phyloP scores from a whole-genome alignment of 2,113 vertebrate species.

The Bungarus multicinctus region DNA sequence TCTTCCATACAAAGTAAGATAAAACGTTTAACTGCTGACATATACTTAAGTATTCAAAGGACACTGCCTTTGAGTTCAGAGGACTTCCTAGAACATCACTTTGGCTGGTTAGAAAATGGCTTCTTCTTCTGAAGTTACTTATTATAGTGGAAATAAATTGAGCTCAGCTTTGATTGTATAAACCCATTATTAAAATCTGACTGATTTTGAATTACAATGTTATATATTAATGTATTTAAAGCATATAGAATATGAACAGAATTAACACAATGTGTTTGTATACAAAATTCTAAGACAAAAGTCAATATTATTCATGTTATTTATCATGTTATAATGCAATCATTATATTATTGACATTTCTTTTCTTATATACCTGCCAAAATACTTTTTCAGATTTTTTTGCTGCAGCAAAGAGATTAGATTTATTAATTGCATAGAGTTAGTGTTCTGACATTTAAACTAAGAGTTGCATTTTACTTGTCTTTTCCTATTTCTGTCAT shows the following conservation, averaged over 20 bases:
- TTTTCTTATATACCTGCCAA: neutral
- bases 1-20: neutral
- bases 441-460: neutral
- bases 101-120: neutral
- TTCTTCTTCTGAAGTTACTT: neutral
- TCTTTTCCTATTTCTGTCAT: neutral
- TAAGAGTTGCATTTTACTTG: neutral
- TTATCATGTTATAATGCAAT: neutral
- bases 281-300: neutral
- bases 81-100: neutral
- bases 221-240: neutral
- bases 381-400: neutral
- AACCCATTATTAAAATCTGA: neutral
- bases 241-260: neutral
- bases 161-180: neutral
- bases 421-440: neutral
- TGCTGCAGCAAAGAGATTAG: neutral
- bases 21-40: neutral
- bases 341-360: neutral
- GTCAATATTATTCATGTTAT: neutral
- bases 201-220: neutral
- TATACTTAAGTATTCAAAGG: neutral
- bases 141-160: neutral
- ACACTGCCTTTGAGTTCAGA: neutral
- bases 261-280: neutral